These are phyloP conservation scores for Spermophilus dauricus DNA, from an alignment of 2,113 vertebrate species.

Conservation along the genomic window DNA sequence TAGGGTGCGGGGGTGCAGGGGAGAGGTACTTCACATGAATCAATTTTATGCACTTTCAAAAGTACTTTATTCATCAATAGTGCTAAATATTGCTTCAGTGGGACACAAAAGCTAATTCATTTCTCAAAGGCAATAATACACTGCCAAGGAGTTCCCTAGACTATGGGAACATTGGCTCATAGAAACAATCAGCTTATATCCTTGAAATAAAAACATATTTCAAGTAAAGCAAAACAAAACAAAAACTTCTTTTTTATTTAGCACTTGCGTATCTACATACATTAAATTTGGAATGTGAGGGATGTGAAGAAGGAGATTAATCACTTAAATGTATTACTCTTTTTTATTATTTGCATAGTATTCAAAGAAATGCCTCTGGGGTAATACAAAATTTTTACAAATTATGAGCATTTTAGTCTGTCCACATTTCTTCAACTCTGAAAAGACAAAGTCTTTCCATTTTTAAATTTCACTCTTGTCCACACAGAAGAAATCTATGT, in stretches of 20 bases:
- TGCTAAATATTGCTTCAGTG: neutral
- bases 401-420: neutral
- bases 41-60: slow-evolving; percentile 11
- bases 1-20: neutral
- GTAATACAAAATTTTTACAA: neutral
- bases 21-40: neutral
- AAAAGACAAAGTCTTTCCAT: neutral
- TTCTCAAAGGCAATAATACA: neutral
- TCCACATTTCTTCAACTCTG: neutral
- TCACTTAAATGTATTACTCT: neutral
- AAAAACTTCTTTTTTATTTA: neutral
- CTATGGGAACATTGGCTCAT: neutral
- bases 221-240: neutral
- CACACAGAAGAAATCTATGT: neutral
- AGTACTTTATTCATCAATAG: neutral
- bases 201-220: neutral
- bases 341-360: slow-evolving; percentile 33
- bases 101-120: neutral
- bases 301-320: neutral
- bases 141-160: neutral
- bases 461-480: neutral
- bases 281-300: slow-evolving; percentile 14
- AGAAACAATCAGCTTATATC: slow-evolving; percentile 33
- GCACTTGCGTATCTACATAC: neutral
- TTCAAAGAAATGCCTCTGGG: slow-evolving; percentile 25